Evolutionary conservation across 2,888 invertebrate species (phyloP), one percentile per base, ranked within the genome.

Genomic region (Liposcelis brunnea): DNA sequence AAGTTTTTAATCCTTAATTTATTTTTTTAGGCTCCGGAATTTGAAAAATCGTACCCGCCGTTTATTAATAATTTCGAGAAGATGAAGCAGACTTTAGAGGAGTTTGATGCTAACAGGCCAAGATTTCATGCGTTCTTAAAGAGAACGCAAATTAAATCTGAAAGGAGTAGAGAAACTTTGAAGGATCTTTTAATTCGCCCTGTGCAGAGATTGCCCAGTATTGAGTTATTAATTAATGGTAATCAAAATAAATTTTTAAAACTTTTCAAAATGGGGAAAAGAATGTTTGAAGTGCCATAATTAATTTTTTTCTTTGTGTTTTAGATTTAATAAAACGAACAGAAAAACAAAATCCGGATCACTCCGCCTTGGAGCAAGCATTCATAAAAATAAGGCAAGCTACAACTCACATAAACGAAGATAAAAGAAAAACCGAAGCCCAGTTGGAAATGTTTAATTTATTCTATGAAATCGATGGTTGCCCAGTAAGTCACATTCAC

Each of bases 51-150:
- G 1, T 98, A 98, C 68, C 95, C 95, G 50, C 91, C 94, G 15
- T 98, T 93, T 67, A 85, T 98, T 46, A 98, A 98, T 68, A 95
- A 87, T 68, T 95, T 94, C 64, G 95, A 97, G 65, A 86, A 89
- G 63, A 90, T 91, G 65, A 93, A 93, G 66, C 89, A 91, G 59
- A 85, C 86, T 70, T 74, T 98, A 59, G 71, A 77, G 56, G 77
- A 80, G 59, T 94, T 93, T 70, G 93, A 93, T 69, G 77, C 77
- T 61, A 81, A 78, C 58, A 91, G 93, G 67, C 91, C 93, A 34
- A 70, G 72, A 63, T 98, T 98, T 72, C 93, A 95, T 70, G 95
- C 95, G 58, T 97, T 97, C 69, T 75, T 97, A 52, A 95, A 94
- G 72, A 90, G 93, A 57, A 82, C 87, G 62, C 85, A 89, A 67